phyloP scores from a whole-genome alignment of 2,797 vertebrate species.

The Poeciliopsis presidionis region DNA sequence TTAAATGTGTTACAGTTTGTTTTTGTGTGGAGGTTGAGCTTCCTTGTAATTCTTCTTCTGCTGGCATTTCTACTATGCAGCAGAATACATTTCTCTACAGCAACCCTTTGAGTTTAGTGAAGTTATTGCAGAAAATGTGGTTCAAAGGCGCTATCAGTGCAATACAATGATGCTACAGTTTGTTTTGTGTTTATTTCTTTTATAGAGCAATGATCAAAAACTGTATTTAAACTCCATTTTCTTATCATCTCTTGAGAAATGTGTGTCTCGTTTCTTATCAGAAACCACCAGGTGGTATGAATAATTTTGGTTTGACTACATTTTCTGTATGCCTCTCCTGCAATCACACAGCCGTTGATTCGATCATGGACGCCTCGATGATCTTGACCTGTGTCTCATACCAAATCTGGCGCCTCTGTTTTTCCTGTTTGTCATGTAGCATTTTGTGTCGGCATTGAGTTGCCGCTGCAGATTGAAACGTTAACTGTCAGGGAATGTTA shows the following conservation, averaged over 20 bases:
- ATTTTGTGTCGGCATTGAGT: conserved; percentile 70
- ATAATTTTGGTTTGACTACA: neutral
- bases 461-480: conserved; percentile 75
- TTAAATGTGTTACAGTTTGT: neutral
- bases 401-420: conserved; percentile 37
- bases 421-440: conserved; percentile 63
- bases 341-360: conserved; percentile 66
- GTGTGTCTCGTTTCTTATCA: neutral
- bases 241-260: neutral
- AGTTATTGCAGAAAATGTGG: neutral
- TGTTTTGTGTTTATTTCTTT: neutral
- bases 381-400: conserved; percentile 38
- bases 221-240: neutral
- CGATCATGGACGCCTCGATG: conserved; percentile 55
- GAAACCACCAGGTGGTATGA: neutral
- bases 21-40: neutral
- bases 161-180: neutral
- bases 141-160: neutral
- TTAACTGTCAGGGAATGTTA: conserved; percentile 82
- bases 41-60: neutral
- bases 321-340: conserved; percentile 30
- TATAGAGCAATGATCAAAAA: neutral
- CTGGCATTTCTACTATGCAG: neutral
- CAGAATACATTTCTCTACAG: neutral
- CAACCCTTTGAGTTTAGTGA: neutral